These are phyloP conservation scores for Drosophila kambysellisi DNA, from an alignment of 2,888 invertebrate genomes.

Conservation along the genomic window DNA sequence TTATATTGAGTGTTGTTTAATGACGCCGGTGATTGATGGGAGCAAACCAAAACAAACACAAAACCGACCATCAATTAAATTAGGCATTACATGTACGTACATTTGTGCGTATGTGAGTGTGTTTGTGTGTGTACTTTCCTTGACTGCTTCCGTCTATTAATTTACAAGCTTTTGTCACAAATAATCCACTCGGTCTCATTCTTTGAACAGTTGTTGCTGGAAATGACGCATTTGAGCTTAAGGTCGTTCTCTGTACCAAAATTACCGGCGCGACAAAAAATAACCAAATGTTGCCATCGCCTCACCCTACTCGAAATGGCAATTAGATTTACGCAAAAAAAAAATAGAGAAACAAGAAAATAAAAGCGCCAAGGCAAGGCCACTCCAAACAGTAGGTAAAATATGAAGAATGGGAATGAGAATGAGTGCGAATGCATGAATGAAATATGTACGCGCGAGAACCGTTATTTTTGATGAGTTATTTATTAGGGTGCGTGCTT, in stretches of 20 bases:
- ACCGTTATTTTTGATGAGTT: conserved; percentile 10
- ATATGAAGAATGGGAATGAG: conserved; percentile 1
- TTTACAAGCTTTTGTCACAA: conserved; percentile 9
- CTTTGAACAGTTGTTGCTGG: conserved; percentile 26
- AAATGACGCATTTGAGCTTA: conserved; percentile 41
- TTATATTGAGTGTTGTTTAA: conserved; percentile 33
- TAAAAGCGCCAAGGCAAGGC: conserved; percentile 43
- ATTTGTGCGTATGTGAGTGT: not conserved
- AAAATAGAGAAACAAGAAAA: conserved; percentile 11
- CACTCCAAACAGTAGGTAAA: conserved; percentile 43
- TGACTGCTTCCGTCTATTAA: conserved; percentile 28
- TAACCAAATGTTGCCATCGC: conserved; percentile 38
- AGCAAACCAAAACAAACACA: not conserved
- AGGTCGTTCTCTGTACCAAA: conserved; percentile 21
- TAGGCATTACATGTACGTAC: conserved; percentile 5
- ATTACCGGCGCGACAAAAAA: conserved; percentile 33
- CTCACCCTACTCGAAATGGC: conserved; percentile 24
- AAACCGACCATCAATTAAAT: conserved; percentile 28
- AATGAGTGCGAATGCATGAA: conserved; percentile 51
- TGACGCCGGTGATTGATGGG: conserved; percentile 33
- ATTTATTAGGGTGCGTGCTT: conserved; percentile 12
- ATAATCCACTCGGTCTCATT: conserved; percentile 26
- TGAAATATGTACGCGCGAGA: conserved; percentile 29
- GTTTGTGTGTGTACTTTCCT: conserved; percentile 13
- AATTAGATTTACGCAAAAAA: conserved; percentile 34